Percentiles rank a stretch among this genome's conserved stretches.
phyloP scores from a whole-genome alignment of 2,888 invertebrate genomes.

The Drosophila monieri region DNA sequence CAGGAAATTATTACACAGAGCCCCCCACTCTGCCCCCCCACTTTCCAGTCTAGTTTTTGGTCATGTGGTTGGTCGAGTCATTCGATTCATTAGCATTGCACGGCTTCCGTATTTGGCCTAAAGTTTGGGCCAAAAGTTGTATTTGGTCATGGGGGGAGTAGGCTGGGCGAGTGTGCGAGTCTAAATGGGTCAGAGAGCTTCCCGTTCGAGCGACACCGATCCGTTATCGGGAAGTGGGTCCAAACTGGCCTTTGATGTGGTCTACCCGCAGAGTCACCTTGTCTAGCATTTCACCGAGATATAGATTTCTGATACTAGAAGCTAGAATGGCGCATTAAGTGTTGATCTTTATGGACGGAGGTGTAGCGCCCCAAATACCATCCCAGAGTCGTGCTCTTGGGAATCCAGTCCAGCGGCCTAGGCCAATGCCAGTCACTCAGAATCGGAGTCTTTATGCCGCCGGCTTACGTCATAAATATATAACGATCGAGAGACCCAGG shows the following conservation, averaged over 20 bases:
- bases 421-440: constrained; percentile 44
- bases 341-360: not conserved
- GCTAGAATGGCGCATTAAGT: constrained; percentile 6
- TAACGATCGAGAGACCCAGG: constrained; percentile 5
- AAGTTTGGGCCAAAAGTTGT: constrained; percentile 20
- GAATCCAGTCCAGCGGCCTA: constrained; percentile 36
- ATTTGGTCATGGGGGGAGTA: not conserved
- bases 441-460: not conserved
- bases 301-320: not conserved
- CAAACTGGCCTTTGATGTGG: not conserved
- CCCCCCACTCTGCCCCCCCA: no score
- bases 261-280: not conserved
- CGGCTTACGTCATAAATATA: constrained; percentile 45
- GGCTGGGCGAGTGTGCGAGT: not conserved
- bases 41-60: constrained; percentile 43
- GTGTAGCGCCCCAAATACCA: constrained; percentile 31
- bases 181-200: not conserved
- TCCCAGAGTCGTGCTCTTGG: constrained; percentile 9
- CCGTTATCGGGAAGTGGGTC: not conserved
- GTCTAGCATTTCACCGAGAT: not conserved
- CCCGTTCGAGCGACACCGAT: not conserved
- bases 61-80: constrained; percentile 42
- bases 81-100: constrained; percentile 79
- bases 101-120: constrained; percentile 74
- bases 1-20: constrained; percentile 74